phyloP scores from a whole-genome alignment of 2,797 vertebrate genomes.

The Muscicapa comitata region DNA sequence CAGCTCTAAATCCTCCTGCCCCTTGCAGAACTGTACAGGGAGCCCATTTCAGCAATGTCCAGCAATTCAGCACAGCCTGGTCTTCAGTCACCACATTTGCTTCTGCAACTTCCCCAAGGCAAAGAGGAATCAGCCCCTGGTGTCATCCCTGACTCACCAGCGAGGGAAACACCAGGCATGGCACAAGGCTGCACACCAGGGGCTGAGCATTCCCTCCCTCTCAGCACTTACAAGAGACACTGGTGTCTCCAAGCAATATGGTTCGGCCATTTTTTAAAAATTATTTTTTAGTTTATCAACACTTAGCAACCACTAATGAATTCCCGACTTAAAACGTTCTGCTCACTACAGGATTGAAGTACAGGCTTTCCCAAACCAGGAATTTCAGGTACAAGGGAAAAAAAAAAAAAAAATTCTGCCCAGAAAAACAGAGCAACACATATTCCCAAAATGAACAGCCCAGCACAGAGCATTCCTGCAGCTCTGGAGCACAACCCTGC shows the following conservation, averaged over 20 bases:
- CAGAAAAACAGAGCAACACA: neutral
- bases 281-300: neutral
- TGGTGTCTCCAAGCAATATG: rapidly evolving
- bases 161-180: rapidly evolving
- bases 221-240: neutral
- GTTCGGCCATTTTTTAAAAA: neutral
- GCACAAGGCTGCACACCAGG: neutral
- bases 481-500: neutral
- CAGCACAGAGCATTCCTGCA: neutral
- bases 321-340: neutral
- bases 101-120: neutral
- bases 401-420: rapidly evolving
- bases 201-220: neutral
- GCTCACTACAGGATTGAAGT: neutral
- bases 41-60: neutral
- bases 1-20: neutral
- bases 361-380: rapidly evolving
- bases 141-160: neutral
- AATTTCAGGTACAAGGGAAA: rapidly evolving
- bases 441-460: neutral
- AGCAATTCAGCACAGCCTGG: neutral
- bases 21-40: neutral
- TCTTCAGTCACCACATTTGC: neutral
- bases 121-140: neutral
- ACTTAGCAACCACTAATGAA: neutral